Conservation (phyloP, 2,797 vertebrate genomes). For the Hippopotamyrus pictus region DNA sequence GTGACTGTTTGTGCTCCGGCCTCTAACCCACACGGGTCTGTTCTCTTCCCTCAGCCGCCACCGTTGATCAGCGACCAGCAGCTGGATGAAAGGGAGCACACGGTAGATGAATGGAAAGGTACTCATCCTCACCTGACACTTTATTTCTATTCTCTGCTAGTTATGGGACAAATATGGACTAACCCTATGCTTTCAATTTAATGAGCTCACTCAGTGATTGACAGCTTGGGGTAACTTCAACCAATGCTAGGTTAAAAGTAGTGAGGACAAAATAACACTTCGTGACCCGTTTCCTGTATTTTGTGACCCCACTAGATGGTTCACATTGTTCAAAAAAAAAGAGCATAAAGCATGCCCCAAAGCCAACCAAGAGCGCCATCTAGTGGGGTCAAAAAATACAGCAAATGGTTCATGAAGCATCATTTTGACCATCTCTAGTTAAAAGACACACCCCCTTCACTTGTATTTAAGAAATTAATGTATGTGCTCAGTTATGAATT, state of each 20-base stretch:
- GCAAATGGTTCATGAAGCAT: neutral
- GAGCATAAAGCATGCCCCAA: neutral
- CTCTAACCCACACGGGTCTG: neutral
- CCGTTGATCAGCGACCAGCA: conserved; percentile 95
- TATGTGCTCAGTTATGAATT: neutral
- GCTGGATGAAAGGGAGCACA: conserved; percentile 93
- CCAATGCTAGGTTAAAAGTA: neutral
- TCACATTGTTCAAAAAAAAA: neutral
- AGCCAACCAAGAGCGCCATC: neutral
- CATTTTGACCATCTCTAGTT: neutral
- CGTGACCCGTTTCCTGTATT: neutral
- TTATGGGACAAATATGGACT: neutral
- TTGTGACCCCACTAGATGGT: neutral
- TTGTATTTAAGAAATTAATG: neutral
- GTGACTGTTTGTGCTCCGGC: neutral
- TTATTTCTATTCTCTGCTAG: neutral
- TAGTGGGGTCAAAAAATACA: neutral
- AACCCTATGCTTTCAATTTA: neutral
- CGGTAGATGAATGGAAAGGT: conserved; percentile 99
- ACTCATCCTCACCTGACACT: neutral
- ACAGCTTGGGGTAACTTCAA: neutral
- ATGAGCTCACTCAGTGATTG: neutral
- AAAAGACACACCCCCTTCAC: neutral
- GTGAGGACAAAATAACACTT: neutral
- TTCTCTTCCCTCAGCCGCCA: conserved; percentile 70